These are phyloP conservation scores for Gryllus longicercus DNA, from an alignment of 2,888 invertebrate species.

Conservation along the genomic window DNA sequence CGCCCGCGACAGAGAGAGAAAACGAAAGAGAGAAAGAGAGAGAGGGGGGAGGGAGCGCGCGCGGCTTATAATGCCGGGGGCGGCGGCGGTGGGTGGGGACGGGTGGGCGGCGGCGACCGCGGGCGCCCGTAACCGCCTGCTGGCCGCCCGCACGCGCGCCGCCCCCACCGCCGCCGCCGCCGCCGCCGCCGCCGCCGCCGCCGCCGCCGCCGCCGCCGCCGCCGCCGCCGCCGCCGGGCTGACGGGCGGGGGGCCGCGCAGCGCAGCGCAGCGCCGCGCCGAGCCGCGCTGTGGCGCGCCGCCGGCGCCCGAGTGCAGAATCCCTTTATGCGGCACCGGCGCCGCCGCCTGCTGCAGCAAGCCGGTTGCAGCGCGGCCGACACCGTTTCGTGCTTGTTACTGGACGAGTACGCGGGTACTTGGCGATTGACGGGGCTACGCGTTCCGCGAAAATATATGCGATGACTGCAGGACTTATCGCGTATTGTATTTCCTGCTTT, in stretches of 20 bases:
- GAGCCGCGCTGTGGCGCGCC: not conserved
- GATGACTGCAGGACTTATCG: too few species aligned
- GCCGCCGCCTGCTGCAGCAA: too few species aligned
- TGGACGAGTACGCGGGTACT: too few species aligned
- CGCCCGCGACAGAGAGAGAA: not conserved
- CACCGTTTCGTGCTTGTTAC: too few species aligned
- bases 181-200: too few species aligned
- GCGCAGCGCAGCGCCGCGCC: not conserved
- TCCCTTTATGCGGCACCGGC: not conserved
- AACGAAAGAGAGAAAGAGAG: too few species aligned
- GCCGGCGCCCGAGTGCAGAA: not conserved
- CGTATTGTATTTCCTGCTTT: too few species aligned
- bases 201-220: too few species aligned
- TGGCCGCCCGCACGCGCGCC: conserved; percentile 11
- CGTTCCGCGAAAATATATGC: too few species aligned
- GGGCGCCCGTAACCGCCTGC: conserved; percentile 17
- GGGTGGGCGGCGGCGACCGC: conserved; percentile 17
- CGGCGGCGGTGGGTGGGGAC: not conserved
- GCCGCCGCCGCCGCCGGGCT: not conserved
- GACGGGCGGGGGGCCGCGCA: not conserved
- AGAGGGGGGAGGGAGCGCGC: not conserved
- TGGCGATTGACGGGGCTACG: too few species aligned
- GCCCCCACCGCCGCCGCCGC: too few species aligned
- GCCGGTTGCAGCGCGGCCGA: too few species aligned
- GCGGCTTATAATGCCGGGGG: conserved; percentile 1